These are phyloP conservation scores for Chaetodon trifascialis DNA, from an alignment of 2,113 vertebrate genomes.

Conservation along the genomic window DNA sequence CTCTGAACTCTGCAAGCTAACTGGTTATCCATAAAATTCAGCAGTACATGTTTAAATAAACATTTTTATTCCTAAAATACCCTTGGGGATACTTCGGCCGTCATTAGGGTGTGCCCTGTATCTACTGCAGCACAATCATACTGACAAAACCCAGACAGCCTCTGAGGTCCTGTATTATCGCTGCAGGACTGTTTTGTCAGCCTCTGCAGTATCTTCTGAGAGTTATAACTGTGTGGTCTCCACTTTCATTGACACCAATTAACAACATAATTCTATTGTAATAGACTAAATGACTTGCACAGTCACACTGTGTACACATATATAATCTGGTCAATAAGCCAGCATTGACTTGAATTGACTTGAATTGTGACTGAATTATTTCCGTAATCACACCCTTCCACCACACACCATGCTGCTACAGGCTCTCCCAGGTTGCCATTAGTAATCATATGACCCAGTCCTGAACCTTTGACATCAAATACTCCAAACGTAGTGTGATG, in stretches of 20 bases:
- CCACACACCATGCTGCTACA: slow-evolving; percentile 30
- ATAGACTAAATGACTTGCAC: not conserved
- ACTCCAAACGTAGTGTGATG: slow-evolving; percentile 49
- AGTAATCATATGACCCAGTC: slow-evolving; percentile 50
- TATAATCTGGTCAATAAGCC: slow-evolving; percentile 13
- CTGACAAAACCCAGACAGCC: slow-evolving; percentile 16
- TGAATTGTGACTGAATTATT: slow-evolving; percentile 53
- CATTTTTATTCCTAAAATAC: not conserved
- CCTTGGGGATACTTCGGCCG: not conserved
- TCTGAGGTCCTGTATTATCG: not conserved
- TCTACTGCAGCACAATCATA: not conserved
- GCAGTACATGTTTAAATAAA: not conserved
- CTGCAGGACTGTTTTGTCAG: not conserved
- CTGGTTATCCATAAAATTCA: not conserved
- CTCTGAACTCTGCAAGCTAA: not conserved
- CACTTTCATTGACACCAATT: slow-evolving; percentile 28
- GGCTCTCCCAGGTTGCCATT: slow-evolving; percentile 60
- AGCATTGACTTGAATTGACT: slow-evolving; percentile 22
- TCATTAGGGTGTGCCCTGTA: not conserved
- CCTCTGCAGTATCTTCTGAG: not conserved
- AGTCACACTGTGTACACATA: slow-evolving; percentile 8
- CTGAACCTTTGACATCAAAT: slow-evolving; percentile 68
- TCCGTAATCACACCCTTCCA: slow-evolving; percentile 43
- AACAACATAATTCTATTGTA: not conserved
- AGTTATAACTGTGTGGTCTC: slow-evolving; percentile 3